Evolutionary conservation across 2,888 invertebrate genomes (phyloP), one percentile per base, ranked within the genome.

Genomic region (Isoperla grammatica): DNA sequence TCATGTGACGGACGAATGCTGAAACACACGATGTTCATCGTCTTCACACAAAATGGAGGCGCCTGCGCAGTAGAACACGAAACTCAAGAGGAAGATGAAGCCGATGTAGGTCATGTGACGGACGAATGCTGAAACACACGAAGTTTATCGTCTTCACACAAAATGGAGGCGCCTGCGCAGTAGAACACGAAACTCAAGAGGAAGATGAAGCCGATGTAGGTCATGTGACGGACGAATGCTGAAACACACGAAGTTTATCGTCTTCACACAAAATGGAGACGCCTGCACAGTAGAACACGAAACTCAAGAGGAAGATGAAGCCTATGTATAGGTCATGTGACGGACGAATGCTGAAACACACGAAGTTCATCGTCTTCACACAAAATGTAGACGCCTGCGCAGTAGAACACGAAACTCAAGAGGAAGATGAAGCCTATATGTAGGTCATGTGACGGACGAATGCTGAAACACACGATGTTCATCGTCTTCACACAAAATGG

Each of bases 21-120:
- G 71, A 40, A 75, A 74, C 29, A 29, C 8, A 29, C 29, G 8
- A 29, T 8, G 29, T n/a, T n/a, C n/a, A n/a, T n/a, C n/a, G n/a
- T n/a, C n/a, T n/a, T n/a, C n/a, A n/a, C 76, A 84, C 17, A 79
- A 75, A n/a, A 81, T 73, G 59, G 79, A 69, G 53, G 83, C 69
- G 15, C 83, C 83, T 49, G 76, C 78, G 63, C 80, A 80, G 66
- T 84, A 84, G 67, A 81, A 81, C 48, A 78, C 75, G 15, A 77
- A 75, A n/a, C 80, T 78, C 40, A 84, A 69, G 6, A 81, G 74
- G 20, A 83, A 68, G 39, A 83, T 76, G 68, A 83, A 79, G 22
- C 77, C 79, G 60, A 84, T 71, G 68, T 83, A 83, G 65, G 78
- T 75, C 68, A 81, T 75, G 67, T 83, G 81, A 2, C 81, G 75